Evolutionary conservation across 1,140 invertebrate genomes (phyloP), one percentile per base, ranked within the genome.

Genomic region (Acyrthosiphon pisum): DNA sequence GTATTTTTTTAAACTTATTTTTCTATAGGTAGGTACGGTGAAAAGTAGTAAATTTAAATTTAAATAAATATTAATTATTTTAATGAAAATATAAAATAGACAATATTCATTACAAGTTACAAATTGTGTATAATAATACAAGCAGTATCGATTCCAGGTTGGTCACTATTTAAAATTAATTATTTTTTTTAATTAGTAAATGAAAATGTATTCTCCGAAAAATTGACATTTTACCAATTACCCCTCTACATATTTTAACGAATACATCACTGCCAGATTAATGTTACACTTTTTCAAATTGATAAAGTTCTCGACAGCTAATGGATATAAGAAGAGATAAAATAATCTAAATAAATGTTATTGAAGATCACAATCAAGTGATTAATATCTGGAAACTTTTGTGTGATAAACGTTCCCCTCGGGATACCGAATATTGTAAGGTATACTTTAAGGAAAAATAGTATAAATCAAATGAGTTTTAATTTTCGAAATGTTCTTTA

Each of bases 331-430:
- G 30, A 86, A 30, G 2, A 41, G 83, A 86, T 46, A 86, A 30
- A 41, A 44, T 26, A 86, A 86, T 30, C 26, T 46, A 30, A 86
- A 86, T 44, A 46, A 86, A 86, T 46, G 26, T 86, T 86, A 86
- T 86, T 86, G 84, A 86, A 86, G 84, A 86, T 46, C 84, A 86
- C 44, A 86, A 86, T 86, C 84, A 46, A 86, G 41, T 86, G 84
- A 86, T 86, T 86, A 86, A 46, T 86, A 86, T 86, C 84, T 26
- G 23, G 41, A 86, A 86, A 86, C 84, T 86, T 86, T 86, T 86
- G 37, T 46, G 44, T 44, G 84, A 86, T 86, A 86, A 86, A 86
- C 37, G 84, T 44, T 20, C 30, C 84, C 84, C 84, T 30, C 7
- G 84, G 44, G 84, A 30, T 86, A 18, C 26, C 9, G 26, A 46